Evolutionary conservation across 2,113 vertebrate species (phyloP), one percentile per base, ranked within the genome.

Genomic region (Solenodon paradoxus): DNA sequence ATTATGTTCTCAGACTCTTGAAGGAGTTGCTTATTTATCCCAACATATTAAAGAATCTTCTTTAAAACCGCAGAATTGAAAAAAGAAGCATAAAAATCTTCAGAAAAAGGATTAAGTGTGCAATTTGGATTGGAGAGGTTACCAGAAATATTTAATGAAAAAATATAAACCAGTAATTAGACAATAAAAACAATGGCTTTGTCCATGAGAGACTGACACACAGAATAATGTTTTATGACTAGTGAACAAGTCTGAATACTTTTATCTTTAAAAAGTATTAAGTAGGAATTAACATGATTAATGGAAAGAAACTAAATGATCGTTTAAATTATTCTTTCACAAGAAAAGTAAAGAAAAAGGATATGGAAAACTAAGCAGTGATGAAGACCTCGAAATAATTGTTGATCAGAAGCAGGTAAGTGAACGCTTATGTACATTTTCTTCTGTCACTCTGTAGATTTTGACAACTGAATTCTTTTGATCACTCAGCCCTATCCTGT

Each of bases 351-450:
- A 98, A 97, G 93, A 97, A 97, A 97, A 97, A 66, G 55, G 96
- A 97, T 98, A 92, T 97, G 96, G 96, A 83, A 97, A 97, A 92
- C 97, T 97, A 98, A 98, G 96, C 96, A 98, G 97, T 97, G 98
- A 92, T 32, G 97, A 97, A 96, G 97, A 98, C 92, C 85, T 98
- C 89, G 90, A 97, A 6, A 0, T 77, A 71, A 96, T 97, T 96
- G 97, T 97, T 92, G 95, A 64, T 88, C 94, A 97, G 74, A 96
- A 97, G 68, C 96, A 98, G 97, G 92, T 98, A 97, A 98, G 92
- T 68, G 96, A 93, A 16, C 2, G 59, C 90, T 96, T 97, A 24
- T 9, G 32, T 97, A 68, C 28, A 9, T 96, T 97, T 96, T 92
- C 90, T 95, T 72, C 85, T 87, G n/a, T 95, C 92, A 28, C 17